Evolutionary conservation across 2,797 vertebrate genomes (phyloP).

Genomic region (Diplodus sargus): DNA sequence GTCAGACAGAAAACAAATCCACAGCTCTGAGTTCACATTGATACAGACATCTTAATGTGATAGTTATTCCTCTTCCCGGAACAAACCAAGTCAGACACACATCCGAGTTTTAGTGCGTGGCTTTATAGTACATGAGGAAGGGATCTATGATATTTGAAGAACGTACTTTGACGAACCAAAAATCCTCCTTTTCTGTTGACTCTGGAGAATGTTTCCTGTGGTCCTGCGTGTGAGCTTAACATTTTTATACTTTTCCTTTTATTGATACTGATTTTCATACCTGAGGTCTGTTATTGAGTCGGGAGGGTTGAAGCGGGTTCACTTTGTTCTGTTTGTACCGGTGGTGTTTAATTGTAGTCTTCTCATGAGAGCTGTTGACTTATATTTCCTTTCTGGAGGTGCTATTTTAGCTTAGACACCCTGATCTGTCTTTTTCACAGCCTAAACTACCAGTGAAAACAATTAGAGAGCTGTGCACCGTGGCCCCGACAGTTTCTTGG

Average conservation of each 20-base stretch:
- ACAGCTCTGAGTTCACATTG: not conserved
- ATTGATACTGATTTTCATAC: not conserved
- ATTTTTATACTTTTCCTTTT: not conserved
- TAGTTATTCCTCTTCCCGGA: too few species aligned
- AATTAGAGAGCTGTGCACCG: conserved; percentile 6
- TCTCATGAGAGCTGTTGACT: not conserved
- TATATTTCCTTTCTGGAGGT: conserved; percentile 8
- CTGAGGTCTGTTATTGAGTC: not conserved
- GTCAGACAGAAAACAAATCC: not conserved
- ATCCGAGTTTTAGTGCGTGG: too few species aligned
- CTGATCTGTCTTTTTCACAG: not conserved
- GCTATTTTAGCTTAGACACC: conserved; percentile 16
- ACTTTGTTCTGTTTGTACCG: not conserved
- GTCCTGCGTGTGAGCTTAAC: not conserved
- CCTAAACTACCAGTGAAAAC: conserved; percentile 25
- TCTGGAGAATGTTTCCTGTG: not conserved
- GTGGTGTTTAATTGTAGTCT: not conserved
- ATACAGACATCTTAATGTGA: not conserved
- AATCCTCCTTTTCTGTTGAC: not conserved
- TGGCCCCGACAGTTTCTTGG: conserved; percentile 46
- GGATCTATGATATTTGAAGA: too few species aligned
- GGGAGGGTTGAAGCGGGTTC: not conserved
- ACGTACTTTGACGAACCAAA: not conserved
- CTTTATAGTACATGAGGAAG: too few species aligned
- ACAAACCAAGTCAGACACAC: too few species aligned